A percentile compares a stretch with the other conserved stretches of the same genome.
These are phyloP conservation scores for Pseudolaguvia tuberculata DNA, from an alignment of 2,113 vertebrate genomes.

Conservation along the genomic window DNA sequence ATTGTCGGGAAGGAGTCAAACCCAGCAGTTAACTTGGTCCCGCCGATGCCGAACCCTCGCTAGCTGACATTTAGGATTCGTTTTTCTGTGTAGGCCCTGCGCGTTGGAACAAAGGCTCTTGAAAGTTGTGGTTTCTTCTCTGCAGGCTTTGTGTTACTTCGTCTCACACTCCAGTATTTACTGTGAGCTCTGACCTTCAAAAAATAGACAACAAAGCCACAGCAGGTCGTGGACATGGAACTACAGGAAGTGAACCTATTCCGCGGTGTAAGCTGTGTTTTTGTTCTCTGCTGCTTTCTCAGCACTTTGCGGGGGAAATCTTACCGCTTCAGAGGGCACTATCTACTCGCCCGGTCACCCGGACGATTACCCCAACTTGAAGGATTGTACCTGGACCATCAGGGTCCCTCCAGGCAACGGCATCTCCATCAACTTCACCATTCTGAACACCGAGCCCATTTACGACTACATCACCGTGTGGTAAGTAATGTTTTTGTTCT, in stretches of 20 bases:
- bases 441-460: constrained; percentile 94
- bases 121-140: constrained; percentile 8
- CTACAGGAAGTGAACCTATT: not conserved
- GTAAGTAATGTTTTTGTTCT: constrained; percentile 66
- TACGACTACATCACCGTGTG: constrained; percentile 98
- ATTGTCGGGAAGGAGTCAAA: not conserved
- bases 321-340: constrained; percentile 92
- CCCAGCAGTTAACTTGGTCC: not conserved
- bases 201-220: constrained; percentile 9
- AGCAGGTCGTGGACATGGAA: not conserved
- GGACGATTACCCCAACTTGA: constrained; percentile 94
- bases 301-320: constrained; percentile 95
- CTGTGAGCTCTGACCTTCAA: constrained; percentile 35
- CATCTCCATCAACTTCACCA: constrained; percentile 92
- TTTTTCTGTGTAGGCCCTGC: constrained; percentile 22
- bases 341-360: constrained; percentile 96
- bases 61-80: constrained; percentile 23
- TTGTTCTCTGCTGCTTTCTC: constrained; percentile 27
- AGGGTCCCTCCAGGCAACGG: constrained; percentile 89
- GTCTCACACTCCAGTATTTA: constrained; percentile 10
- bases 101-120: constrained; percentile 9
- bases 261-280: not conserved
- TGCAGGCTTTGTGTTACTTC: not conserved
- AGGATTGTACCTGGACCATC: constrained; percentile 94
- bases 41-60: not conserved